Evolutionary conservation across 2,888 invertebrate species (phyloP), one percentile per base, ranked within the genome.

Genomic region (Trypoxylon attenuatum): DNA sequence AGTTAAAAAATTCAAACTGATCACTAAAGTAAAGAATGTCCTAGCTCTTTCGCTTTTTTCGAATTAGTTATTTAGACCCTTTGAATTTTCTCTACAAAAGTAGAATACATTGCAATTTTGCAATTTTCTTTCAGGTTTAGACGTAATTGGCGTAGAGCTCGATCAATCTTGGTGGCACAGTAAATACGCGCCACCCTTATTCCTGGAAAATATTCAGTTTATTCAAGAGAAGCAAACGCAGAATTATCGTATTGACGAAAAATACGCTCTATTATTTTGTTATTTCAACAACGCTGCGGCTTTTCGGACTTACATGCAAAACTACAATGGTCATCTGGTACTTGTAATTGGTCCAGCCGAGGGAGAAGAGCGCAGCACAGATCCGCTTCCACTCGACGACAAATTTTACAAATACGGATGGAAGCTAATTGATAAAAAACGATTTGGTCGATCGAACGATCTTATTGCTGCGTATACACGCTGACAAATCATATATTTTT

Each of bases 91-190:
- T n/a, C n/a, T n/a, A n/a, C n/a, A n/a, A n/a, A n/a, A n/a, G n/a
- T n/a, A n/a, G 8, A n/a, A 15, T 38, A 42, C 29, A 39, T 5
- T 33, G 29, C 1, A n/a, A 13, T 4, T 43, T 38, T 29, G 4
- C 57, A 13, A 18, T 59, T 58, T 41, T 61, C 29, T 88, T 88
- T 4, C 84, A 92, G 92, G 89, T 56, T 79, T 91, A n/a, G 86
- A 89, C 6, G 90, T 93, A 0, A 86, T 89, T 54, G 95, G 95
- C 3, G 86, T 94, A 33, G 95, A 96, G 89, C 88, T 94, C n/a
- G 94, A 95, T 84, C 89, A 90, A 46, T 90, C 90, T 0, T 96
- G 95, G 95, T 96, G 95, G 95, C 88, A 87, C 42, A 93, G 93
- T 81, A 91, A 89, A 84, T 94, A 95, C 85, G 91, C 94, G 1